Evolutionary conservation across 2,113 vertebrate species (phyloP).

Genomic region (Copsychus sechellarum): DNA sequence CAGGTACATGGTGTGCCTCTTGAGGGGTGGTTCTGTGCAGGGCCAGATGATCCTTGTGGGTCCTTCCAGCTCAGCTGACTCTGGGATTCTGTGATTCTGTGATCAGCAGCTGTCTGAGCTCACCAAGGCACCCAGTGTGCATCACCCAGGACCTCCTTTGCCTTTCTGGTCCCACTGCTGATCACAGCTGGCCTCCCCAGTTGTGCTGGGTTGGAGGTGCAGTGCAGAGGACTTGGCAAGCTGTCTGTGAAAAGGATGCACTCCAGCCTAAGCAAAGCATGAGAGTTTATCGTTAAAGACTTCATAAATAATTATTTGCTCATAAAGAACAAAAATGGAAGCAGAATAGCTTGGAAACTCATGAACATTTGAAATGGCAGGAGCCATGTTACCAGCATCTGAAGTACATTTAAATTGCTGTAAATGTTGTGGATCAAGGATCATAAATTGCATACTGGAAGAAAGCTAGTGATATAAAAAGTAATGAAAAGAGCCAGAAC

Average conservation of each 20-base stretch:
- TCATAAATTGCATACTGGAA: neutral
- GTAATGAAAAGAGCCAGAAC: slow-evolving; percentile 14
- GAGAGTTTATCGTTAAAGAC: neutral
- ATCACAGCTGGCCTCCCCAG: neutral
- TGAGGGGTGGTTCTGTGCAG: neutral
- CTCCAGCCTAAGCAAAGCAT: neutral
- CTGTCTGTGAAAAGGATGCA: neutral
- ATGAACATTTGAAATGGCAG: neutral
- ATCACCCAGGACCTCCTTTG: neutral
- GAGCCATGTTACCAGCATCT: neutral
- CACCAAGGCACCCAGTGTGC: rapidly evolving
- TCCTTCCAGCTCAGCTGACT: neutral
- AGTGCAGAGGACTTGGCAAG: neutral
- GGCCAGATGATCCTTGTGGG: neutral
- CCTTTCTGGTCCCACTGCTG: neutral
- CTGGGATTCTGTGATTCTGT: neutral
- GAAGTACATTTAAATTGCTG: neutral
- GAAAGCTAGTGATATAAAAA: slow-evolving; percentile 30
- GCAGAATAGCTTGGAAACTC: neutral
- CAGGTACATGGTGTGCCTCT: neutral
- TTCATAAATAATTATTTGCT: neutral
- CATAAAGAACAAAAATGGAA: neutral
- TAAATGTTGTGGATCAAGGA: neutral
- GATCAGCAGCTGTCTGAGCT: neutral
- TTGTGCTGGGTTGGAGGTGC: neutral